Conservation (phyloP, 2,797 vertebrate genomes). For the Siniperca scherzeri region DNA sequence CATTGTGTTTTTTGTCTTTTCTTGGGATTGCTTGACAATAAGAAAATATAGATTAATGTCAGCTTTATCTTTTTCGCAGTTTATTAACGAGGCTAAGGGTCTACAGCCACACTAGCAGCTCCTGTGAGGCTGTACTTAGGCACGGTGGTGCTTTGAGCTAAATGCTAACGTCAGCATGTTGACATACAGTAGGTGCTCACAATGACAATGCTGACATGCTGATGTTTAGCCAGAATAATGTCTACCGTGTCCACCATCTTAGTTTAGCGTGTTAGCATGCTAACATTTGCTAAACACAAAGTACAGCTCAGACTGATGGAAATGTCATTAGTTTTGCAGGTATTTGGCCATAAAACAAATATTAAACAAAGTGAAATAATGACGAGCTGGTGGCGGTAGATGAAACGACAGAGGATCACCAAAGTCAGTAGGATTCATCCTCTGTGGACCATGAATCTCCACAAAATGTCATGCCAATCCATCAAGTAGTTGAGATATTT, state of each 20-base stretch:
- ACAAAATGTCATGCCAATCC: not conserved
- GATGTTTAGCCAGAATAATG: not conserved
- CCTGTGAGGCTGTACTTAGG: not conserved
- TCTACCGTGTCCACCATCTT: not conserved
- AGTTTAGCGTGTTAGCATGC: not conserved
- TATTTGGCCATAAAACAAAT: not conserved
- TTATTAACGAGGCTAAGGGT: not conserved
- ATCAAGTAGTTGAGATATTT: not conserved
- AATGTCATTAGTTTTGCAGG: not conserved
- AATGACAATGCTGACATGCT: not conserved
- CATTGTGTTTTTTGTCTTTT: not conserved
- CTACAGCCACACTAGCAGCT: no score
- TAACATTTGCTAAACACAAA: not conserved
- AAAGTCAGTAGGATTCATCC: not conserved
- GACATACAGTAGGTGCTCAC: not conserved
- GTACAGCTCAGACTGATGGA: not conserved
- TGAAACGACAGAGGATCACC: not conserved
- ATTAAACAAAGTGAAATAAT: not conserved
- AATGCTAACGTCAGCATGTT: not conserved
- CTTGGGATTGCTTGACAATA: not conserved
- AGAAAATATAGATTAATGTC: not conserved
- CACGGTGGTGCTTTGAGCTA: no score
- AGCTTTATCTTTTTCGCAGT: not conserved
- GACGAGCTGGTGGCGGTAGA: not conserved
- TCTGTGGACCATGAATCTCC: not conserved